Conservation (phyloP, 2,113 vertebrate species). For the Marcusenius ussheri region DNA sequence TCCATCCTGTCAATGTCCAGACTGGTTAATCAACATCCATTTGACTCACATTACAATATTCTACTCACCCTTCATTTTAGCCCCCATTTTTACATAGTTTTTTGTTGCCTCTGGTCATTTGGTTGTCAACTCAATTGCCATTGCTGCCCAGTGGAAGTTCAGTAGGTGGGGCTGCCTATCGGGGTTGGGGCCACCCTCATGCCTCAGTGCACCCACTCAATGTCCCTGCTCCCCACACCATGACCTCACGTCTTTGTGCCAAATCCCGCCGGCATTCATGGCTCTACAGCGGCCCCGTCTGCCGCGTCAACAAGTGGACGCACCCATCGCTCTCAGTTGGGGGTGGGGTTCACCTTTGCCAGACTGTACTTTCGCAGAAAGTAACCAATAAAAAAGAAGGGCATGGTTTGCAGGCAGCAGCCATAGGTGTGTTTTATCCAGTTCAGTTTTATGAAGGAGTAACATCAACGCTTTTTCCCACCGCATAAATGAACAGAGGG, state of each 20-base stretch:
- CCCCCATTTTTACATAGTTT: not conserved
- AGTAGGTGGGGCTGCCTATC: not conserved
- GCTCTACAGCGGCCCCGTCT: constrained; percentile 57
- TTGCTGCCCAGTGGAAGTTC: not conserved
- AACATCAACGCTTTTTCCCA: not conserved
- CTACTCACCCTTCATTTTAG: not conserved
- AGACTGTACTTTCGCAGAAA: not conserved
- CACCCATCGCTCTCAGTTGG: not conserved
- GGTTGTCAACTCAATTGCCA: constrained; percentile 46
- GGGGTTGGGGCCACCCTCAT: constrained; percentile 65
- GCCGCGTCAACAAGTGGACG: constrained; percentile 54
- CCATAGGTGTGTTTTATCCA: not conserved
- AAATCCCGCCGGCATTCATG: constrained; percentile 78
- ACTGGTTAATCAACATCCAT: not conserved
- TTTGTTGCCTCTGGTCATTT: constrained; percentile 23
- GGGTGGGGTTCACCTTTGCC: not conserved
- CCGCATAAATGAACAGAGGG: not conserved
- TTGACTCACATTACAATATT: not conserved
- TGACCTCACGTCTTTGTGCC: constrained; percentile 84
- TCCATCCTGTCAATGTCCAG: not conserved
- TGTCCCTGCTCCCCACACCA: constrained; percentile 69
- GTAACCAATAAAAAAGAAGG: not conserved
- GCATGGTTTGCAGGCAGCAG: not conserved
- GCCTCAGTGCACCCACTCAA: constrained; percentile 78
- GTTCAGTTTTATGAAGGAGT: not conserved